These are phyloP conservation scores for Ectropis crepuscularia DNA, from an alignment of 2,888 invertebrate species.

Conservation along the genomic window DNA sequence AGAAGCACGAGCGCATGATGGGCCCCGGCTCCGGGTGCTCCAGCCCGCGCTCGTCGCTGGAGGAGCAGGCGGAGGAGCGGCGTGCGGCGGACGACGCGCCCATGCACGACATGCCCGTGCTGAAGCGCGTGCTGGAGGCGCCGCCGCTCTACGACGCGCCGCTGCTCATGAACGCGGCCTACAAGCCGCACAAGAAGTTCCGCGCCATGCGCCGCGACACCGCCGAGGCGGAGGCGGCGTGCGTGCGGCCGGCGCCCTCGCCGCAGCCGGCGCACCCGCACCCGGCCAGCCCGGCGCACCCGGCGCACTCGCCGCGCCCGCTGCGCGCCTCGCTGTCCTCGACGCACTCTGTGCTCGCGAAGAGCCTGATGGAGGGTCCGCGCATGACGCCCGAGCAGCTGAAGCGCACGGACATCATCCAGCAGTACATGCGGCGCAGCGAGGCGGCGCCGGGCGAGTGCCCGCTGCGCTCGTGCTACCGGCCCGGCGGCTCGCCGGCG, in stretches of 20 bases:
- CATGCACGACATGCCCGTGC: slow-evolving; percentile 96
- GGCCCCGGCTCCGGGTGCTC: slow-evolving; percentile 91
- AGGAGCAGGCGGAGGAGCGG: slow-evolving; percentile 89
- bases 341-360: slow-evolving; percentile 95
- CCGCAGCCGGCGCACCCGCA: slow-evolving; percentile 83
- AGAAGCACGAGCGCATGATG: slow-evolving; percentile 91
- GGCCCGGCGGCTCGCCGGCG: slow-evolving; percentile 74
- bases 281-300: slow-evolving; percentile 65
- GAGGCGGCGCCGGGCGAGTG: slow-evolving; percentile 79
- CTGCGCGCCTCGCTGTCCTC: slow-evolving; percentile 88
- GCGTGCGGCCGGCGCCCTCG: slow-evolving; percentile 76
- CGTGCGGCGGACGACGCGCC: slow-evolving; percentile 89
- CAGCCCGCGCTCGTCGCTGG: slow-evolving; percentile 92
- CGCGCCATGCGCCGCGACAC: slow-evolving; percentile 93
- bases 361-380: slow-evolving; percentile 96
- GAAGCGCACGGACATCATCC: slow-evolving; percentile 96
- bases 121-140: slow-evolving; percentile 96
- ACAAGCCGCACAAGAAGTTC: slow-evolving; percentile 98
- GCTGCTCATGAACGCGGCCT: slow-evolving; percentile 96
- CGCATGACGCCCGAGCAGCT: slow-evolving; percentile 96
- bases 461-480: slow-evolving; percentile 73
- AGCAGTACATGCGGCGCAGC: slow-evolving; percentile 94
- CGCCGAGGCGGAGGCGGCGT: slow-evolving; percentile 88
- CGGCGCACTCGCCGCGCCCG: slow-evolving; percentile 77
- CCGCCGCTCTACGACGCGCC: slow-evolving; percentile 96